Evolutionary conservation across 1,140 invertebrate genomes (phyloP).

Genomic region (Heliconius nattereri): DNA sequence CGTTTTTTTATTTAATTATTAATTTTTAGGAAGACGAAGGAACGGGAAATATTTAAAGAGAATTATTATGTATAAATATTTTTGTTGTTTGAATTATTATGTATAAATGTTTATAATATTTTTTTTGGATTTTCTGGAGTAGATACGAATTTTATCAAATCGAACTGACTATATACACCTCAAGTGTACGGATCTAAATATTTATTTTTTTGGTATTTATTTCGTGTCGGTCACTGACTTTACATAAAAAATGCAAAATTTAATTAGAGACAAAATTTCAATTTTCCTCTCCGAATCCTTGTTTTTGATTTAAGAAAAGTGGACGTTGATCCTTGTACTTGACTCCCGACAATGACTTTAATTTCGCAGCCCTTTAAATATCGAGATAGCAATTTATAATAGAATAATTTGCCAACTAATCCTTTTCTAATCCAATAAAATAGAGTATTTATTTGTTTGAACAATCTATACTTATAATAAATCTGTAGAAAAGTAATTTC

Average conservation of each 20-base stretch:
- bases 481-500: too few relatives aligned
- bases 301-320: neutral
- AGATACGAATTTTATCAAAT: too few relatives aligned
- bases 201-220: too few relatives aligned
- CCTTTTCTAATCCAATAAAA: neutral
- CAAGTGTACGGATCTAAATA: too few relatives aligned
- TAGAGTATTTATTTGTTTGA: neutral
- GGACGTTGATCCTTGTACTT: slow-evolving; percentile 12
- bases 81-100: too few relatives aligned
- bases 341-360: slow-evolving; percentile 15
- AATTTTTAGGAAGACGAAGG: neutral
- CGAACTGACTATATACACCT: neutral
- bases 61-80: too few relatives aligned
- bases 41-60: too few relatives aligned
- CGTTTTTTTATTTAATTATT: neutral
- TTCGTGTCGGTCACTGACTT: too few relatives aligned
- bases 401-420: neutral
- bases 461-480: too few relatives aligned
- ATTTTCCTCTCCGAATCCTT: neutral
- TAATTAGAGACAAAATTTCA: neutral
- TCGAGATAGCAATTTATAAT: neutral
- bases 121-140: too few relatives aligned
- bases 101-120: too few relatives aligned
- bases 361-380: neutral
- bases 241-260: neutral